These are phyloP conservation scores for Chloroceryle aenea DNA, from an alignment of 2,113 vertebrate species.

Conservation along the genomic window DNA sequence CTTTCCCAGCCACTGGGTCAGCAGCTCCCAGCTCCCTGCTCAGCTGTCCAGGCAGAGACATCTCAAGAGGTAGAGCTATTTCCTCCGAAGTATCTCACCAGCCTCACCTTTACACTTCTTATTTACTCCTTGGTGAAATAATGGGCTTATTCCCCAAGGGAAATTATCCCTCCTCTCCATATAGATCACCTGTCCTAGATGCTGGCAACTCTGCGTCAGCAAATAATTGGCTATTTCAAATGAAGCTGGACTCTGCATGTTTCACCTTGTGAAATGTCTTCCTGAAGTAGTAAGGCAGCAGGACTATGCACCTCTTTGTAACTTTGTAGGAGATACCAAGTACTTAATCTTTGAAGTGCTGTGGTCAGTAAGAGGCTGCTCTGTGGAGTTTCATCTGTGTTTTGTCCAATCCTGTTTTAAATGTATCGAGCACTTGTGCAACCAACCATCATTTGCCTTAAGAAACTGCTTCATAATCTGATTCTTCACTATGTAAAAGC, in stretches of 20 bases:
- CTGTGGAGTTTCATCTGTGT: not conserved
- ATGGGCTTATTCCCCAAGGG: not conserved
- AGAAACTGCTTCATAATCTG: not conserved
- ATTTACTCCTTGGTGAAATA: not conserved
- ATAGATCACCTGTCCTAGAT: not conserved
- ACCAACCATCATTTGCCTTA: not conserved
- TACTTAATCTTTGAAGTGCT: not conserved
- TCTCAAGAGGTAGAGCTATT: constrained; percentile 73
- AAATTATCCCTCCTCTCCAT: accelerated
- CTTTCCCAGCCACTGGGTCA: constrained; percentile 69
- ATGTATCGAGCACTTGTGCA: constrained; percentile 4
- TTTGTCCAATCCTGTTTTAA: constrained; percentile 48
- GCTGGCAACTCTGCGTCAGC: not conserved
- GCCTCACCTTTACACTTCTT: not conserved
- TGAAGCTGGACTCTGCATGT: not conserved
- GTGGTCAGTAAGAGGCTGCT: not conserved
- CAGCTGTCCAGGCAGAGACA: constrained; percentile 59
- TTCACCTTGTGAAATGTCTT: not conserved
- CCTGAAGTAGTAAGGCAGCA: not conserved
- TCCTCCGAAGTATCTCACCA: not conserved
- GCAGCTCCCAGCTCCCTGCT: constrained; percentile 61
- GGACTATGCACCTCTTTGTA: not conserved
- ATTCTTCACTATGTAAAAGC: not conserved
- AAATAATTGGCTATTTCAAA: not conserved
- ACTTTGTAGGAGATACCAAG: not conserved